Base-by-base conservation (phyloP, 2,888 invertebrate species). In the Eupeodes luniger region DNA sequence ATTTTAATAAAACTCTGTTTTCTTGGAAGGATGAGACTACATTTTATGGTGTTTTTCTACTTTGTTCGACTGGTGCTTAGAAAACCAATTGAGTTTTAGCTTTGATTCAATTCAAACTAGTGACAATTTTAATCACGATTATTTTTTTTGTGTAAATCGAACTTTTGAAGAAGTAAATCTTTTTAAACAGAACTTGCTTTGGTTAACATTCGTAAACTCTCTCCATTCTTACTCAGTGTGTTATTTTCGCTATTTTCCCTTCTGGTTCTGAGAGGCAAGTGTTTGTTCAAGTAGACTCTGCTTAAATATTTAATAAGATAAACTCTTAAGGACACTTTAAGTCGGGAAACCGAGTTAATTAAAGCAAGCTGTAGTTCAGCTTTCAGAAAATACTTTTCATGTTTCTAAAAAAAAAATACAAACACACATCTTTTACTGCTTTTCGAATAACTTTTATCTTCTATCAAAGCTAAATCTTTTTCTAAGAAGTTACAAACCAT, bases 1-100 rank as follows among this genome's bases (percentile, higher is more conserved):
- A 5, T 14, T 27, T 34, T 44, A 67, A 64, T 55, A 57, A 75
- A 75, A 61, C 12, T 34, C 6, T 10, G 12, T 5, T n/a, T 67
- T 34, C 34, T 14, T 19, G 19, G 27, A 27, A 27, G 27, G 51
- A 67, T 47, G n/a, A n/a, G n/a, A 34, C 4, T 27, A 7, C 14
- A 49, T n/a, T 66, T 66, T n/a, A 27, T 19, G 4, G 11, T 11
- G 5, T 0, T 53, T 11, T 61, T 61, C 34, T n/a, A 14, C n/a
- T 36, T n/a, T 36, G 7, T 7, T 34, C 7, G n/a, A 19, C n/a
- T n/a, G 27, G 27, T 27, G 9, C 10, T 61, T 36, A n/a, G n/a
- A n/a, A n/a, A 14, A 51, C 51, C 14, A 36, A n/a, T 53, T 53
- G 5, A 14, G 16, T 9, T 53, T 6, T n/a, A 5, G 7, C 53